Evolutionary conservation across 2,797 vertebrate genomes (phyloP).

Genomic region (Octomys mimax): DNA sequence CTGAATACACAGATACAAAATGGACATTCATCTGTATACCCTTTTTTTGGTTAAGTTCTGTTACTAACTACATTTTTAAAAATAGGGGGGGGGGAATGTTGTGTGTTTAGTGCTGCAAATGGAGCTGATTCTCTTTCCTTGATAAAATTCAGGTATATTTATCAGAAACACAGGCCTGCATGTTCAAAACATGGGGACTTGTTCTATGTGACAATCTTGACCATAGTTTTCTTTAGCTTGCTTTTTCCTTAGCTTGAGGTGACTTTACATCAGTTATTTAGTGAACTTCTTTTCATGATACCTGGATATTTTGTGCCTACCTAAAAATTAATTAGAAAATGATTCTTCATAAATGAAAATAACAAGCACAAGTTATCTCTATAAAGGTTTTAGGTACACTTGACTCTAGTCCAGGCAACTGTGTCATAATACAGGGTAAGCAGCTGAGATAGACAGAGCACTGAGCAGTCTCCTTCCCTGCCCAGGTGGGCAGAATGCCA

Average conservation of each 20-base stretch:
- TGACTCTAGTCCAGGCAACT: neutral
- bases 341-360: slow-evolving; percentile 23
- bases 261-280: slow-evolving; percentile 25
- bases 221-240: slow-evolving; percentile 2
- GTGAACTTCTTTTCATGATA: neutral
- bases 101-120: neutral
- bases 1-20: too few relatives aligned
- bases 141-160: slow-evolving; percentile 18
- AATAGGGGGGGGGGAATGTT: neutral
- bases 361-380: neutral
- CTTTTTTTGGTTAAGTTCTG: too few relatives aligned
- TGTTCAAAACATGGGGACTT: neutral
- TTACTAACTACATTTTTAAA: too few relatives aligned
- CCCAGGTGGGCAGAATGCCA: neutral
- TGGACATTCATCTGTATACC: too few relatives aligned
- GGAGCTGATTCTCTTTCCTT: neutral
- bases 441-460: neutral
- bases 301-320: neutral
- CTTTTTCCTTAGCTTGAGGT: slow-evolving; percentile 31
- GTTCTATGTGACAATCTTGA: neutral
- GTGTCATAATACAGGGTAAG: neutral
- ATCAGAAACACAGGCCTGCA: neutral
- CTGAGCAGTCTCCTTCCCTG: neutral
- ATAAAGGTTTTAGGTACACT: neutral
- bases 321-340: slow-evolving; percentile 14